Base-by-base conservation (phyloP, 2,888 invertebrate species). In the Torymus aiolomorphi region DNA sequence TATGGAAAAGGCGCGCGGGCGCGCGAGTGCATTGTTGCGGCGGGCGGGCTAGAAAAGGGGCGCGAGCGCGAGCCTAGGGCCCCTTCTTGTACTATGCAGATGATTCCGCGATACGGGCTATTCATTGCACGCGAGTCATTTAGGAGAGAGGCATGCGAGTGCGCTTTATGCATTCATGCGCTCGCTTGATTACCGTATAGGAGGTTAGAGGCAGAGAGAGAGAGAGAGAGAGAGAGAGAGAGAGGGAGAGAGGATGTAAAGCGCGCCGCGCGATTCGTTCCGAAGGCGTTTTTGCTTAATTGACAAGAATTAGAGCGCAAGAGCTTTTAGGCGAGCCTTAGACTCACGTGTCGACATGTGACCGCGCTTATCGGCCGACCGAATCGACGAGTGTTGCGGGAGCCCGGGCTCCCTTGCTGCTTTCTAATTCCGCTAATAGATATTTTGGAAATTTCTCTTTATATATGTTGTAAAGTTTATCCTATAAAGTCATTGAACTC, bases 91-190 rank as follows among this genome's bases (percentile, higher is more conserved):
- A 86, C 88, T 87, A 88, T 88, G 88, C 88, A 89, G 88, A 89
- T 89, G 88, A 88, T 88, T 88, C 84, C 85, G 83, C 87, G 89
- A 89, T 89, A 88, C 86, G 85, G 86, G 83, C 87, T 87, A 88
- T 88, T 88, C 88, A 88, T 87, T 88, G 88, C 85, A 14, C 52
- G 20, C 69, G 87, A 88, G 86, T 88, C 87, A 88, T 88, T 88
- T 86, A 84, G 86, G 86, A 86, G 8, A 20, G 49, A 11, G 70
- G 24, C 24, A 24, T 14, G 14, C 31, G 52, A 49, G 24, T 8
- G 67, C 52, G 49, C 16, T 49, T 4, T 56, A 69, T 59, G 13
- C 16, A 16, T 54, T 52, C 54, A 14, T 56, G 56, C 67, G 62
- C 62, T 31, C 31, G 42, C 62, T 31, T 31, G 24, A 62, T 31